Evolutionary conservation across 1,140 invertebrate genomes (phyloP).

Genomic region (Rhopalosiphum padi): DNA sequence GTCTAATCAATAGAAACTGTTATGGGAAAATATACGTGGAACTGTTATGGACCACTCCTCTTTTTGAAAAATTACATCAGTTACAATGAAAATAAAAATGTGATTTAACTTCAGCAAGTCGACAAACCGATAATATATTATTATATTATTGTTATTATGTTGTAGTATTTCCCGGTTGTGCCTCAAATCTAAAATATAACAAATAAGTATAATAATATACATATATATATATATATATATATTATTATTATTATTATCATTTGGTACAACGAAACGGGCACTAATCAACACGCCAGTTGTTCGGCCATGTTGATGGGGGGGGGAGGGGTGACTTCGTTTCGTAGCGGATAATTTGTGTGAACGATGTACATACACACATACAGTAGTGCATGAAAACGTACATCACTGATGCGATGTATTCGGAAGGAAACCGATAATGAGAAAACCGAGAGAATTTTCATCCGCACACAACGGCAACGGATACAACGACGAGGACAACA

Average conservation of each 20-base stretch:
- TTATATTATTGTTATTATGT: background rate
- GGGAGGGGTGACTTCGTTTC: too few relatives aligned
- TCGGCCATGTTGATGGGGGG: too few relatives aligned
- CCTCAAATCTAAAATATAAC: background rate
- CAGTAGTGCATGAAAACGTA: background rate
- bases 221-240: background rate
- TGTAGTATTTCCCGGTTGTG: background rate
- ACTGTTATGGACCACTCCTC: too few relatives aligned
- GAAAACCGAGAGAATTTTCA: background rate
- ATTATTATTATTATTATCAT: too few relatives aligned
- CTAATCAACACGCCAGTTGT: background rate
- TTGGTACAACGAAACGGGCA: background rate
- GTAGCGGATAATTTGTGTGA: too few relatives aligned
- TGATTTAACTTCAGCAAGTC: too few relatives aligned
- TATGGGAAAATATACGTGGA: too few relatives aligned
- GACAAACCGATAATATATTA: background rate
- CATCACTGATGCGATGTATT: background rate
- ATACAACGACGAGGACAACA: too few relatives aligned
- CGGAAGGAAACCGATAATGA: constrained; percentile 27
- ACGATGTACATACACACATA: background rate
- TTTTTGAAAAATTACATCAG: background rate
- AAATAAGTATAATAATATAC: background rate
- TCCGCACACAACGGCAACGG: too few relatives aligned
- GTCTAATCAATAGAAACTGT: too few relatives aligned
- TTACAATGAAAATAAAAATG: background rate